phyloP scores from a whole-genome alignment of 2,888 invertebrate species.

The Exocentrus adspersus region DNA sequence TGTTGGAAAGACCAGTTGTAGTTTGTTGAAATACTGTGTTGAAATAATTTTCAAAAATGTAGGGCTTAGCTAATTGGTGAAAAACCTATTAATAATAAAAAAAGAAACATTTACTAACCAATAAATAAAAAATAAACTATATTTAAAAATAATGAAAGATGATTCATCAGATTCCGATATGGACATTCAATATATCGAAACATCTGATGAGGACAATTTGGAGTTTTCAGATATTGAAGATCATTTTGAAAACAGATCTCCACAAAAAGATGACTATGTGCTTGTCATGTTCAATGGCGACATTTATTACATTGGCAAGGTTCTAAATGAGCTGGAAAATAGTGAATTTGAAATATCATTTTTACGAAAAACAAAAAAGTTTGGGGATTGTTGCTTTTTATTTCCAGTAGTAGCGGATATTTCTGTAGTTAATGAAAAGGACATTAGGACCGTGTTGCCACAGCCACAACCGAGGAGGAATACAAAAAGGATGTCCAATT shows the following conservation, averaged over 20 bases:
- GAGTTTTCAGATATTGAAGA: neutral
- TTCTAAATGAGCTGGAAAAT: neutral
- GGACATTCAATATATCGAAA: neutral
- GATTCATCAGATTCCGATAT: neutral
- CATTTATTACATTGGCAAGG: neutral
- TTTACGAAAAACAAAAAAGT: neutral
- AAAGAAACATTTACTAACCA: too few relatives aligned
- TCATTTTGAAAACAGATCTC: neutral
- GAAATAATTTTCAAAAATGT: too few relatives aligned
- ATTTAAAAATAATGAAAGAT: too few relatives aligned
- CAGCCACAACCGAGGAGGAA: neutral
- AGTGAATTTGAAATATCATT: neutral
- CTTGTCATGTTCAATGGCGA: neutral
- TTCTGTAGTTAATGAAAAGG: too few relatives aligned
- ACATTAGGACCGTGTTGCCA: neutral
- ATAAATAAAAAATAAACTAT: too few relatives aligned
- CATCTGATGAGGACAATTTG: neutral
- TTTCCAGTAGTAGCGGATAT: neutral
- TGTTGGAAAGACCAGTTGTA: too few relatives aligned
- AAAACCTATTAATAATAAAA: too few relatives aligned
- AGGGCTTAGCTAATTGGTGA: too few relatives aligned
- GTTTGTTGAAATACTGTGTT: too few relatives aligned
- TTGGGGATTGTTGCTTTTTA: neutral
- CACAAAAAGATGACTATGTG: neutral
- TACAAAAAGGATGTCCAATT: neutral